phyloP scores from a whole-genome alignment of 2,797 vertebrate species.

The Molossus alvarezi region DNA sequence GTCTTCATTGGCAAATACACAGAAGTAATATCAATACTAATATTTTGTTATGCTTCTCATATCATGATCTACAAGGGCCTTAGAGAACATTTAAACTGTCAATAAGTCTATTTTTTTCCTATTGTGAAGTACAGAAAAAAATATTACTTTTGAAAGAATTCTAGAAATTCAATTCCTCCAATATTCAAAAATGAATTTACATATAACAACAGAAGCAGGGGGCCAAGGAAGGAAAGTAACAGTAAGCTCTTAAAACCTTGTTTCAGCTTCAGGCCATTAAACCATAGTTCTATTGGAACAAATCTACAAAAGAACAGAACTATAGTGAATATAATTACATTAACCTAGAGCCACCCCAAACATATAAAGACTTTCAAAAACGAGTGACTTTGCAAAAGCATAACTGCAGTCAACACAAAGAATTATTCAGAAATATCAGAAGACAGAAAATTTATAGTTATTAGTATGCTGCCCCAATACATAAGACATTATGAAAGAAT shows the following conservation, averaged over 20 bases:
- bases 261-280: constrained; percentile 54
- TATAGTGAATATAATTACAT: constrained; percentile 38
- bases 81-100: constrained; percentile 69
- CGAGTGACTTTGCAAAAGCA: constrained; percentile 51
- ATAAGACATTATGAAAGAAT: constrained; percentile 40
- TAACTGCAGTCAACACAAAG: constrained; percentile 4
- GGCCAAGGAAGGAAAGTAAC: not conserved
- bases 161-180: constrained; percentile 53
- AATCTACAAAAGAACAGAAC: constrained; percentile 69
- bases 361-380: constrained; percentile 59
- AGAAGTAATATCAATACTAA: constrained; percentile 41
- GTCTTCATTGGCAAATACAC: constrained; percentile 46
- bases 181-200: constrained; percentile 53
- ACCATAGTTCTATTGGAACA: constrained; percentile 49
- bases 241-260: constrained; percentile 1
- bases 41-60: constrained; percentile 39
- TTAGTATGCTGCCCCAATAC: not conserved
- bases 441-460: constrained; percentile 49
- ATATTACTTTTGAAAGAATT: constrained; percentile 48
- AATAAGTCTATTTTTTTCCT: constrained; percentile 23
- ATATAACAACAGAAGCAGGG: not conserved
- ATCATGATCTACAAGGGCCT: constrained; percentile 39
- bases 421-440: constrained; percentile 63
- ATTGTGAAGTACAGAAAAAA: constrained; percentile 31
- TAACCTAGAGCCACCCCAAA: constrained; percentile 51